Base-by-base conservation (phyloP, 2,113 vertebrate species). In the Gopherus evgoodei region DNA sequence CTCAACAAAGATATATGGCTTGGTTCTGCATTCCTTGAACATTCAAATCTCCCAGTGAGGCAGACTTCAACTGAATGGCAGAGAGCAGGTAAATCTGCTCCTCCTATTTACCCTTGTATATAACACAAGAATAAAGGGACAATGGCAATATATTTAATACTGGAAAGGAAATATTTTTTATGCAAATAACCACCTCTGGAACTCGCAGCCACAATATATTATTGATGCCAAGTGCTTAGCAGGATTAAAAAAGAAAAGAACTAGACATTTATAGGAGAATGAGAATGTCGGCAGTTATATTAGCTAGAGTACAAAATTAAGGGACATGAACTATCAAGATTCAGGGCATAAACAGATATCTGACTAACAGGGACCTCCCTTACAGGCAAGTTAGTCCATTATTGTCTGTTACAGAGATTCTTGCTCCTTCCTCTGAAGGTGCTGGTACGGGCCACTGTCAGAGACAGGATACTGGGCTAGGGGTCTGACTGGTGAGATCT, bases 21-120 rank as follows among this genome's bases (percentile, higher is more conserved):
- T 86, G 47, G 62, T 93, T 82, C 92, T 96, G 95, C 89, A 95
- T 96, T 96, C 95, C 94, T 95, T 87, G 90, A 31, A 16, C 84
- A 97, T 95, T 95, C 87, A 79, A 72, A 83, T 76, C 90, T 96
- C 91, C 91, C 87, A 83, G 65, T 86, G 81, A 94, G 57, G 38
- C 81, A 94, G 59, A 84, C 11, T 93, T 89, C 31, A 91, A 83
- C 0, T 0, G 72, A 96, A 94, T 9, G 42, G 90, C 72, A 83
- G 94, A 94, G 44, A 88, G 13, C 93, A 87, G 81, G 75, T 54
- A 89, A 79, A 85, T 95, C 92, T 94, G 31, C n/a, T 75, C 69
- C 62, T 96, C 57, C n/a, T 69, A 83, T 90, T 94, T 54, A 88
- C 47, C 27, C 38, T 69, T 95, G 89, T n/a, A 95, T 5, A 2